A percentile compares a stretch with the other conserved stretches of the same genome.
Conservation (phyloP, 2,888 invertebrate species). For the Rhamnusium bicolor region DNA sequence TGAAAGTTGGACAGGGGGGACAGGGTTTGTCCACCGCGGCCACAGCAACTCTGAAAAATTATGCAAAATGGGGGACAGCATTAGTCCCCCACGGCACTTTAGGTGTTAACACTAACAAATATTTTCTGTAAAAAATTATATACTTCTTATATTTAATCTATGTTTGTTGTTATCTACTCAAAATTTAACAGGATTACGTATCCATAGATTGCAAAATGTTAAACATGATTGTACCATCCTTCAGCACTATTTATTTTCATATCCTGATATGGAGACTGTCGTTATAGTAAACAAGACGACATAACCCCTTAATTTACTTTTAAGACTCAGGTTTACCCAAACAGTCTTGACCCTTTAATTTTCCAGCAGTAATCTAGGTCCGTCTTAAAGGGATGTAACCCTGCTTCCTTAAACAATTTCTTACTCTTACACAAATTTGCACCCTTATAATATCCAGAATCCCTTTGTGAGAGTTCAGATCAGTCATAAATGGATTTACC, state of each 20-base stretch:
- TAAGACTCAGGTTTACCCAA: constrained; percentile 22
- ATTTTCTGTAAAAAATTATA: no score
- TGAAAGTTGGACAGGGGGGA: no score
- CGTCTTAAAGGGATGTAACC: constrained; percentile 25
- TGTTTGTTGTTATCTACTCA: no score
- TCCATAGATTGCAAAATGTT: no score
- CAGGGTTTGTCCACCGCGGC: no score
- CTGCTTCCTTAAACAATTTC: constrained; percentile 2
- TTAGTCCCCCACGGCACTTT: no score
- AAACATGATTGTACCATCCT: no score
- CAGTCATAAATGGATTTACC: constrained; percentile 33
- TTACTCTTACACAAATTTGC: constrained; percentile 19
- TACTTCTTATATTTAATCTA: no score
- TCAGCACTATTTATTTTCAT: neutral
- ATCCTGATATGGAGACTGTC: neutral
- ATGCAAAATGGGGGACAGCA: no score
- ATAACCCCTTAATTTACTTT: constrained; percentile 28
- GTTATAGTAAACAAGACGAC: constrained; percentile 19
- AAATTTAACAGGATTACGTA: no score
- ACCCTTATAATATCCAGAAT: constrained; percentile 19
- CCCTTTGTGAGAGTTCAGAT: neutral
- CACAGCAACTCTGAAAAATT: no score
- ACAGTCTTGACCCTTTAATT: constrained; percentile 25
- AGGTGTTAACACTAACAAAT: no score
- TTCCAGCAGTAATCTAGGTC: constrained; percentile 31